Conservation (phyloP, 2,797 vertebrate genomes). For the Aeoliscus strigatus region DNA sequence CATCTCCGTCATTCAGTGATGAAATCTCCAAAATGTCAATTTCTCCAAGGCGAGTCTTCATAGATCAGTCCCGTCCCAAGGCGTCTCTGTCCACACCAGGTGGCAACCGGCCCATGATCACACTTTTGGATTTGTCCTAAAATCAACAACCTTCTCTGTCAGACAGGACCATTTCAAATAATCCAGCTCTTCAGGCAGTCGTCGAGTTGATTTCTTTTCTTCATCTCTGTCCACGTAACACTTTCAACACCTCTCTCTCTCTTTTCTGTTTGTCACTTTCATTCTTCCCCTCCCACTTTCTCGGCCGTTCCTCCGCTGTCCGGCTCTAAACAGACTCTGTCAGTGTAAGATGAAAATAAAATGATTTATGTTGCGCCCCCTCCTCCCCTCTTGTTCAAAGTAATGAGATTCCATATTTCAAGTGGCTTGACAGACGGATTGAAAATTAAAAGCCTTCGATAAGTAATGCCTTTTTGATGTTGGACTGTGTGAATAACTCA, state of each 20-base stretch:
- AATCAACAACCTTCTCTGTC: too few relatives aligned
- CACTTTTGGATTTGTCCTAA: too few relatives aligned
- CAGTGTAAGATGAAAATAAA: constrained; percentile 68
- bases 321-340: constrained; percentile 61
- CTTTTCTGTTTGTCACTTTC: constrained; percentile 31
- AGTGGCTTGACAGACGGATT: constrained; percentile 75
- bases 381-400: constrained; percentile 77
- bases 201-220: too few relatives aligned
- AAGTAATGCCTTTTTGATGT: constrained; percentile 82
- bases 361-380: constrained; percentile 77
- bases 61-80: too few relatives aligned
- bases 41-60: too few relatives aligned
- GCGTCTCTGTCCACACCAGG: too few relatives aligned
- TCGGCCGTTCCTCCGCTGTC: constrained; percentile 27
- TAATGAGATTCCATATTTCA: constrained; percentile 82
- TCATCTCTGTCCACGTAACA: not conserved
- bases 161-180: too few relatives aligned
- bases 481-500: constrained; percentile 72
- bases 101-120: too few relatives aligned
- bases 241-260: not conserved
- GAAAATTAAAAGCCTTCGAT: constrained; percentile 79
- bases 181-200: too few relatives aligned
- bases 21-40: too few relatives aligned
- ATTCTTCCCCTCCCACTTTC: constrained; percentile 34
- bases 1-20: too few relatives aligned